These are phyloP conservation scores for Halcyon chelicuti DNA, from an alignment of 2,797 vertebrate genomes.

Conservation along the genomic window DNA sequence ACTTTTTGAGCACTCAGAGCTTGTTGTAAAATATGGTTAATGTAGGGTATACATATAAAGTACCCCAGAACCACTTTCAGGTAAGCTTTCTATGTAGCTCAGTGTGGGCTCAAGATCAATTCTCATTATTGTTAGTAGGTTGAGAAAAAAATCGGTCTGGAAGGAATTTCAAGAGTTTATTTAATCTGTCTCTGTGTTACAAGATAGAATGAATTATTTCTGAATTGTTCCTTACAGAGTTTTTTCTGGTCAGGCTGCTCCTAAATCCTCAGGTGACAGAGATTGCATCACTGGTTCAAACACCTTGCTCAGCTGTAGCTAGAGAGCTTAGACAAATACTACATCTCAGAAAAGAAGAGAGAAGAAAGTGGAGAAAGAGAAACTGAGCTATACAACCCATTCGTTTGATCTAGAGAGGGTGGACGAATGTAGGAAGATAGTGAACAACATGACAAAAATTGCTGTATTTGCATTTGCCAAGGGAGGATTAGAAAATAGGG, in stretches of 20 bases:
- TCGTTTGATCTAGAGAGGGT: not conserved
- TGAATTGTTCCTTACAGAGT: not conserved
- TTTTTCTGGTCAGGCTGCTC: constrained; percentile 1
- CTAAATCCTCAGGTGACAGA: not conserved
- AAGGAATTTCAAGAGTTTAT: constrained; percentile 32
- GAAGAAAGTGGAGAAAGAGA: not conserved
- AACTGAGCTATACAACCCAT: not conserved
- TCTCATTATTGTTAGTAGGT: not conserved
- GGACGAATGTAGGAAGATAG: not conserved
- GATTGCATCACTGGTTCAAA: not conserved
- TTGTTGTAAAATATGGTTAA: not conserved
- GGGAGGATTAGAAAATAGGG: not conserved
- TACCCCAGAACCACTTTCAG: not conserved
- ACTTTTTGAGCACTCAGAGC: not conserved
- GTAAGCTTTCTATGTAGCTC: not conserved
- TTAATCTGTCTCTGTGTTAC: not conserved
- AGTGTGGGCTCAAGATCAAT: not conserved
- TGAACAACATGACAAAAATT: not conserved
- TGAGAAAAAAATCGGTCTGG: not conserved
- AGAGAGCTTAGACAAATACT: not conserved
- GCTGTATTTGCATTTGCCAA: not conserved
- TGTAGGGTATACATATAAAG: not conserved
- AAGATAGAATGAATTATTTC: constrained; percentile 26
- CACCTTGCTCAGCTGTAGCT: not conserved
- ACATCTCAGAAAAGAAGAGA: not conserved